These are phyloP conservation scores for Pantherophis alleghaniensis DNA, from an alignment of 2,797 vertebrate genomes.

Conservation along the genomic window DNA sequence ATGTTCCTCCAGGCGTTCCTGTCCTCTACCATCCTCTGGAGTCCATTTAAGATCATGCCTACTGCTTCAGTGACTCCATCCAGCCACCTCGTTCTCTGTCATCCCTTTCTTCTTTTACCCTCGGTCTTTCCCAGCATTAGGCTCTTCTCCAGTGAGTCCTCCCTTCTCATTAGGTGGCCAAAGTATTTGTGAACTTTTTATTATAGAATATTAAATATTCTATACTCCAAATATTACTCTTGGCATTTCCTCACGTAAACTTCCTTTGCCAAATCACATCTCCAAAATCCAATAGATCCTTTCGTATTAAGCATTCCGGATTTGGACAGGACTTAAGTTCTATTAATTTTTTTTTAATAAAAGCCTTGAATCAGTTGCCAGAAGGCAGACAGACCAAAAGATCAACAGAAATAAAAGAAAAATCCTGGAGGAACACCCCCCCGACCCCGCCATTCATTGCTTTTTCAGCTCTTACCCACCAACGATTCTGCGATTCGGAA, in stretches of 20 bases:
- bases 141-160: too few species aligned
- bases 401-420: neutral
- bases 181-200: too few species aligned
- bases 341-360: neutral
- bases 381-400: neutral
- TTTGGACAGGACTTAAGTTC: neutral
- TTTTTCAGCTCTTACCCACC: neutral
- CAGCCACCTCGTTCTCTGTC: too few species aligned
- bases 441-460: accelerated
- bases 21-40: too few species aligned
- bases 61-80: too few species aligned
- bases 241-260: neutral
- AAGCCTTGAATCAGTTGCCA: neutral
- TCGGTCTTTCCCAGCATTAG: too few species aligned
- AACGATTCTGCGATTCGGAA: neutral
- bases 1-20: too few species aligned
- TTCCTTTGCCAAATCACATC: neutral
- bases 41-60: too few species aligned
- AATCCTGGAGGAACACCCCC: neutral
- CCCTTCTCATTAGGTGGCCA: too few species aligned
- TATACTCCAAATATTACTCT: neutral
- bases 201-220: too few species aligned
- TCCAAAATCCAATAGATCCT: neutral
- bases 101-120: too few species aligned
- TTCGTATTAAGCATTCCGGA: neutral